A percentile compares a stretch with the other conserved stretches of the same genome.
These are phyloP conservation scores for Huso huso DNA, from an alignment of 2,797 vertebrate genomes.

Conservation along the genomic window DNA sequence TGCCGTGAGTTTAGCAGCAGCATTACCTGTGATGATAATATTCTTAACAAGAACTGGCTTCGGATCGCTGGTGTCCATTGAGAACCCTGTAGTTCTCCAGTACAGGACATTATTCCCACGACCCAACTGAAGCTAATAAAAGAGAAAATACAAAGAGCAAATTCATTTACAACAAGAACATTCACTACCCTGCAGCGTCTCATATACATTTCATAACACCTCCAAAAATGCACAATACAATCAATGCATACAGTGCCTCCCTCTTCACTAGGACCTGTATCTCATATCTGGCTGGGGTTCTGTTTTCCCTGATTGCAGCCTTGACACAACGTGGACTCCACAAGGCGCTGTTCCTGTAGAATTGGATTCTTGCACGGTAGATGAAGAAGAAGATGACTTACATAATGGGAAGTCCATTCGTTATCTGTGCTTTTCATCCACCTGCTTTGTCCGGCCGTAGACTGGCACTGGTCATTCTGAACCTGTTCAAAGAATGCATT, in stretches of 20 bases:
- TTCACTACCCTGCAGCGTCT: too few species aligned
- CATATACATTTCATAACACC: too few species aligned
- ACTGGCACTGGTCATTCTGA: slow-evolving; percentile 94
- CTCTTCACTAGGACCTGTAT: too few species aligned
- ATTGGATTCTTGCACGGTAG: too few species aligned
- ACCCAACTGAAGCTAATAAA: slow-evolving; percentile 68
- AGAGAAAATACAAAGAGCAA: background rate
- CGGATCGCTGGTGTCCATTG: slow-evolving; percentile 51
- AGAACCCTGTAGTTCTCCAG: slow-evolving; percentile 79
- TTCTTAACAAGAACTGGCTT: slow-evolving; percentile 83
- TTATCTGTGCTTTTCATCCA: slow-evolving; percentile 79
- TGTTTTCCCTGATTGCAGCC: too few species aligned
- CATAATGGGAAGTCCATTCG: slow-evolving; percentile 71
- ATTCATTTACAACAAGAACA: too few species aligned
- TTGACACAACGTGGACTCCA: too few species aligned
- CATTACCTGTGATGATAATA: slow-evolving; percentile 78
- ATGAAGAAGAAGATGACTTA: slow-evolving; percentile 37
- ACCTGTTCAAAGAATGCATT: slow-evolving; percentile 50
- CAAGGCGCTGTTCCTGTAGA: too few species aligned
- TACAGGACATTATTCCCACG: slow-evolving; percentile 86
- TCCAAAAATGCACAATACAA: too few species aligned
- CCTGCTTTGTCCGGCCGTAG: slow-evolving; percentile 64
- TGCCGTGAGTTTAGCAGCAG: too few species aligned
- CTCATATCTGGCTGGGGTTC: too few species aligned
- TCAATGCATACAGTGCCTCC: too few species aligned